phyloP scores from a whole-genome alignment of 2,797 vertebrate species.

The Sylvia borin region DNA sequence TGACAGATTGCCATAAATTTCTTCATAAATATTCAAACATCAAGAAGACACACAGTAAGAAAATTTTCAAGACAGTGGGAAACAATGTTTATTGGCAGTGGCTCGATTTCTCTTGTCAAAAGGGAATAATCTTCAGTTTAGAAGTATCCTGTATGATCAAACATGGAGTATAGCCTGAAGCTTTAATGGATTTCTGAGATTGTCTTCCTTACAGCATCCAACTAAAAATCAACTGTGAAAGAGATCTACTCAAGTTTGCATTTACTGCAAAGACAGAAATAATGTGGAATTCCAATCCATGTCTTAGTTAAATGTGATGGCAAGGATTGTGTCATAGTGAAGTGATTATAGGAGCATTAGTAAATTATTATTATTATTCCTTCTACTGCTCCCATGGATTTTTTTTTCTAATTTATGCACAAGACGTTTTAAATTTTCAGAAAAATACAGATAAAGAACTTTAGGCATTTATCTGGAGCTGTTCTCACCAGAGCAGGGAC shows the following conservation, averaged over 20 bases:
- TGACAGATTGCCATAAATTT: not conserved
- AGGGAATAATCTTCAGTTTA: not conserved
- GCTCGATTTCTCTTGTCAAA: not conserved
- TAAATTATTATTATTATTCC: not conserved
- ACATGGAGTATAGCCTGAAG: not conserved
- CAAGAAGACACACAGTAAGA: not conserved
- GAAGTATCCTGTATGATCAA: not conserved
- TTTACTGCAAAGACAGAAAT: not conserved
- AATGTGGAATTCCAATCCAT: not conserved
- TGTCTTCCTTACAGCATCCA: not conserved
- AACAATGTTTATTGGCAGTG: not conserved
- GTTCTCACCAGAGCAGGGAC: not conserved
- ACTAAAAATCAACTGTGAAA: not conserved
- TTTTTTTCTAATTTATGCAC: not conserved
- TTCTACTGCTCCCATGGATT: fast-evolving
- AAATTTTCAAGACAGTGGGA: not conserved
- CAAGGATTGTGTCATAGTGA: not conserved
- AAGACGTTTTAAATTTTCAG: not conserved
- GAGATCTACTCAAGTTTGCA: not conserved
- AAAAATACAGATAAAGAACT: not conserved
- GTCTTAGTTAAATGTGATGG: not conserved
- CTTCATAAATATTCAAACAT: not conserved
- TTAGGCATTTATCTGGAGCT: not conserved
- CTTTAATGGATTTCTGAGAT: not conserved
- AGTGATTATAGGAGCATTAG: not conserved